Conservation (phyloP, 2,113 vertebrate species). For the Haplotaxodon microlepis region DNA sequence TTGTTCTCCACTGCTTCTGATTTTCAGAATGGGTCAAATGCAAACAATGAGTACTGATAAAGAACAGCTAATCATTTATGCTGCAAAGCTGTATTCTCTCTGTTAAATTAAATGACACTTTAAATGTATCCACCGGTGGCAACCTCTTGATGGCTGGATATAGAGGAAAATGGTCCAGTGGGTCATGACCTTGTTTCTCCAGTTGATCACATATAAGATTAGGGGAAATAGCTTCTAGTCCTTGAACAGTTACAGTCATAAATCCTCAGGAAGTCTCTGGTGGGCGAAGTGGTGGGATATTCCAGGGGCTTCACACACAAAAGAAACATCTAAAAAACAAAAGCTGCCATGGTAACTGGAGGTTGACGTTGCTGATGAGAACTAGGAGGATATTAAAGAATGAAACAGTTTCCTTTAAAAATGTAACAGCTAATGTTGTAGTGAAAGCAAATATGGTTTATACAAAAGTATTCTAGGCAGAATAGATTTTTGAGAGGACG, state of each 20-base stretch:
- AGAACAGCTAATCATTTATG: not conserved
- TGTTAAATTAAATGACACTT: not conserved
- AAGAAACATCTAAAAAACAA: constrained; percentile 5
- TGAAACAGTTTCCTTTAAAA: not conserved
- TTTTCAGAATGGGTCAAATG: not conserved
- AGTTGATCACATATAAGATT: not conserved
- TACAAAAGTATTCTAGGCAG: not conserved
- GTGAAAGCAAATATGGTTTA: not conserved
- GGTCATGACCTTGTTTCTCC: not conserved
- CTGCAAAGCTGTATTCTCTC: not conserved
- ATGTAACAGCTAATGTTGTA: not conserved
- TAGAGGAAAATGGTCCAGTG: not conserved
- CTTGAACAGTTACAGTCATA: not conserved
- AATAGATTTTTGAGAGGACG: not conserved
- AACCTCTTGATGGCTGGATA: not conserved
- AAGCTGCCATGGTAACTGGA: constrained; percentile 13
- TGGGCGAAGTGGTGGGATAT: constrained; percentile 9
- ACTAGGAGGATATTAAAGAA: not conserved
- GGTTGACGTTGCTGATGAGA: not conserved
- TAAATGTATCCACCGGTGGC: not conserved
- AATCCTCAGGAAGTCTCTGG: not conserved
- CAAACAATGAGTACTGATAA: not conserved
- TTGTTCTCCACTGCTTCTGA: not conserved
- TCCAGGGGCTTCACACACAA: not conserved
- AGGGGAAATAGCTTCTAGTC: not conserved